These are phyloP conservation scores for Mus musculus DNA, from an alignment of 2,113 vertebrate species.

Conservation along the genomic window DNA sequence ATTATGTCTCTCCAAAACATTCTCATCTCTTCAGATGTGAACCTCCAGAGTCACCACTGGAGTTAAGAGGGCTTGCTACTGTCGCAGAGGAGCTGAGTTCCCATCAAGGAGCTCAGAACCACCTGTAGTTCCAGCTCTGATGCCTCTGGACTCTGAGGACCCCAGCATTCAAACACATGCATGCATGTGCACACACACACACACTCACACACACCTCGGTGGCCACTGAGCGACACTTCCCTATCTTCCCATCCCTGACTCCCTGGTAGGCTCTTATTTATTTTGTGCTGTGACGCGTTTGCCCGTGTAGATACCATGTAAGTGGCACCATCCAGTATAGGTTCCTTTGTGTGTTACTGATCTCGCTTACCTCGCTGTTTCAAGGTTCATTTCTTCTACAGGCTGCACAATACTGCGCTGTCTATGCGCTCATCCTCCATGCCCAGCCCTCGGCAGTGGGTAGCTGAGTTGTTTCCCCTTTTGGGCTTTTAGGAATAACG, in stretches of 20 bases:
- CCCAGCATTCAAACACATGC: not conserved
- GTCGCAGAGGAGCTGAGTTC: not conserved
- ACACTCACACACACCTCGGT: not conserved
- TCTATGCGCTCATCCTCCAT: not conserved
- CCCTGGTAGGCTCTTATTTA: not conserved
- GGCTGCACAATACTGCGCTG: not conserved
- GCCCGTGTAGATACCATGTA: too few relatives aligned
- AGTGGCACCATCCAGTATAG: not conserved
- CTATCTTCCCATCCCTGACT: not conserved
- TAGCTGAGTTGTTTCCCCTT: not conserved
- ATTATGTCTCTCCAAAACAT: not conserved
- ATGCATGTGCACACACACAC: too few relatives aligned
- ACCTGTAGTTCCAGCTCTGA: not conserved
- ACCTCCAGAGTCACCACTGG: not conserved
- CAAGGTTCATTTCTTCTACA: not conserved
- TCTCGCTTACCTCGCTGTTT: not conserved
- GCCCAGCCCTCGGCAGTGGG: not conserved
- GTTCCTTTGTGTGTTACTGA: not conserved
- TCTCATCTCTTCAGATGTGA: not conserved
- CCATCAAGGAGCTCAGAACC: not conserved
- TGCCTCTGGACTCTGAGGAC: not conserved
- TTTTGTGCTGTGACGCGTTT: not conserved
- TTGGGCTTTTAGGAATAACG: not conserved
- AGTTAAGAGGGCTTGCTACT: not conserved
- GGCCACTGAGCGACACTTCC: not conserved